Base-by-base conservation (phyloP, 2,888 invertebrate species). In the Atherix ibis region DNA sequence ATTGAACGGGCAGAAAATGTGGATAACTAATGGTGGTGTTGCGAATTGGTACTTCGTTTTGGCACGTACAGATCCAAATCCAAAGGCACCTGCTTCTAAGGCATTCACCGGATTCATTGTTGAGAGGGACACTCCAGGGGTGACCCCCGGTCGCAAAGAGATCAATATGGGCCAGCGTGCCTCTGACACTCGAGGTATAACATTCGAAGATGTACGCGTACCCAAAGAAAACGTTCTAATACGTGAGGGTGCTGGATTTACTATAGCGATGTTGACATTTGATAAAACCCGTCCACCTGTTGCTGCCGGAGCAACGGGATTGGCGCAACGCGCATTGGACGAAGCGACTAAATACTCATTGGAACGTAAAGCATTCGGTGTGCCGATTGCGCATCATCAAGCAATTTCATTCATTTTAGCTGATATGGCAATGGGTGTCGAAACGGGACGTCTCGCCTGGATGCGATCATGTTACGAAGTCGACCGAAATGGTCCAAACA, bases 1-100 rank as follows among this genome's bases (percentile, higher is more conserved):
- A 41, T 52, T 92, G 10, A 77, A 87, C 55, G 92, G 92, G 3
- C 82, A 84, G 51, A 92, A 92, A 63, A 92, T 92, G 92, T 94
- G 92, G 92, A 92, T 94, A 51, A 92, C 92, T 30, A 89, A 89
- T 56, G 91, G 85, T 19, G 89, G 87, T 28, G 79, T 83, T 22
- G 91, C 92, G 12, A 87, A 84, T 61, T 92, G 83, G 84, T 80
- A 83, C 58, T 92, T 91, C 56, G 82, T 92, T 24, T 61, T 92
- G 43, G 88, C 91, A 0, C 70, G 89, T 39, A 85, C 89, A 1
- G 74, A 84, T 59, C 73, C 83, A 0, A 85, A 92, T 56, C 88
- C 88, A 3, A 88, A 88, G 58, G 68, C 71, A 36, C 74, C 89
- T 2, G 73, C 89, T 2, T 70, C 76, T 48, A 85, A 87, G 30